phyloP scores from a whole-genome alignment of 2,888 invertebrate genomes.

The Oxycera nigricornis region DNA sequence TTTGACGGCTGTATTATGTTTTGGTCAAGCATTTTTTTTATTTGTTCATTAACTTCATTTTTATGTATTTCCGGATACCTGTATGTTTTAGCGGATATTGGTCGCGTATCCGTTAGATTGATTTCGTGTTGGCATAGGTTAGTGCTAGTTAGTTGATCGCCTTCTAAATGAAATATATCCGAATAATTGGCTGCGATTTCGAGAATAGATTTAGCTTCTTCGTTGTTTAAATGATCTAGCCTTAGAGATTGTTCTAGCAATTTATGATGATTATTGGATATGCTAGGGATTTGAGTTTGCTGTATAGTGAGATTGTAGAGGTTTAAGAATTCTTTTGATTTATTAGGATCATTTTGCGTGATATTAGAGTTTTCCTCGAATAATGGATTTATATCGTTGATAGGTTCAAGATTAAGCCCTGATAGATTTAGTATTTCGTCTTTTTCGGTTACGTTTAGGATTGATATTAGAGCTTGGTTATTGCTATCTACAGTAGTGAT shows the following conservation, averaged over 20 bases:
- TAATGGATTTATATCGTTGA: not conserved
- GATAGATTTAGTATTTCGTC: not conserved
- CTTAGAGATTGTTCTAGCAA: not conserved
- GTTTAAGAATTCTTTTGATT: not conserved
- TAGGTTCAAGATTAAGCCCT: too few relatives aligned
- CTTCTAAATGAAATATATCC: constrained; percentile 50
- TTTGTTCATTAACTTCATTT: constrained; percentile 29
- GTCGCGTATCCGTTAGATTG: not conserved
- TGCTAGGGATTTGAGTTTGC: not conserved
- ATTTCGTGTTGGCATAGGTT: constrained; percentile 41
- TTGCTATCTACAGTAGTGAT: not conserved
- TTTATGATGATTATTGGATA: not conserved
- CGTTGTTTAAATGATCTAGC: not conserved
- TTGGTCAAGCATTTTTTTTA: constrained; percentile 20
- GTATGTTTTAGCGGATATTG: constrained; percentile 26
- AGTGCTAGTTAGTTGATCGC: constrained; percentile 52
- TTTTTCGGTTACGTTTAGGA: not conserved
- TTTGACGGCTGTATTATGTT: constrained; percentile 47
- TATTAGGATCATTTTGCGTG: not conserved
- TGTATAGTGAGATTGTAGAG: too few relatives aligned
- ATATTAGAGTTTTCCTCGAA: not conserved
- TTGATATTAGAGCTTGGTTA: not conserved
- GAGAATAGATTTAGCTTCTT: not conserved
- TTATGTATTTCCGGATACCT: constrained; percentile 26
- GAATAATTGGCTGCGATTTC: constrained; percentile 44